Evolutionary conservation across 2,797 vertebrate species (phyloP).

Genomic region (Acanthopagrus latus): DNA sequence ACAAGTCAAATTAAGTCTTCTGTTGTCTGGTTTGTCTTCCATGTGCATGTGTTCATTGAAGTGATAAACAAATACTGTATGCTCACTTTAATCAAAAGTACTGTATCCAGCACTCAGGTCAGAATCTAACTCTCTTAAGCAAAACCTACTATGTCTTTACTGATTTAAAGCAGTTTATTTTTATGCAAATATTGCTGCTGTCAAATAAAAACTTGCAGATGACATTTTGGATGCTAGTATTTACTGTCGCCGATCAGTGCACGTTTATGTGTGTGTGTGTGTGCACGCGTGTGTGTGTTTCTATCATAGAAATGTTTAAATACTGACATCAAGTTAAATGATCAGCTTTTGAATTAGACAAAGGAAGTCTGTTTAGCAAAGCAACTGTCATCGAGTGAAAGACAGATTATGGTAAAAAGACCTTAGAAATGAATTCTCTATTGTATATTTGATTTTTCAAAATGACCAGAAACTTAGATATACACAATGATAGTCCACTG

Average conservation of each 20-base stretch:
- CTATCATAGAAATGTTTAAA: too few species aligned
- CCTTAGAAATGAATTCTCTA: too few species aligned
- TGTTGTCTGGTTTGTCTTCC: conserved; percentile 18
- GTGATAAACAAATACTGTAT: background rate
- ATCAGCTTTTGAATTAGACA: too few species aligned
- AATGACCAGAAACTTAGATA: too few species aligned
- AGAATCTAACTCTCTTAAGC: background rate
- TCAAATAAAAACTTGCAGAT: conserved; percentile 54
- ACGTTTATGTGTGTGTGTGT: background rate
- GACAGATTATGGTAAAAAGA: too few species aligned
- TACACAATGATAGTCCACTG: too few species aligned
- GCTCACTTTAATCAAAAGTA: background rate
- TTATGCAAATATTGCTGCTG: conserved; percentile 35
- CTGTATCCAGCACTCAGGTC: conserved; percentile 25
- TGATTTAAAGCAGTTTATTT: conserved; percentile 13
- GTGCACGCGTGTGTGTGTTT: background rate
- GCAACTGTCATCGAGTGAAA: too few species aligned
- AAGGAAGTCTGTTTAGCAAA: too few species aligned
- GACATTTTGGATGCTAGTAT: conserved; percentile 29
- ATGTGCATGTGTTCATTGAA: background rate
- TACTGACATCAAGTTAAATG: too few species aligned
- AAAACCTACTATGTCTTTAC: background rate
- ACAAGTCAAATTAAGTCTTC: conserved; percentile 6
- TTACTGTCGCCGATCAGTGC: conserved; percentile 28
- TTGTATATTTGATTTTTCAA: too few species aligned